Evolutionary conservation across 1,140 invertebrate species (phyloP).

Genomic region (Ceratina australensis): DNA sequence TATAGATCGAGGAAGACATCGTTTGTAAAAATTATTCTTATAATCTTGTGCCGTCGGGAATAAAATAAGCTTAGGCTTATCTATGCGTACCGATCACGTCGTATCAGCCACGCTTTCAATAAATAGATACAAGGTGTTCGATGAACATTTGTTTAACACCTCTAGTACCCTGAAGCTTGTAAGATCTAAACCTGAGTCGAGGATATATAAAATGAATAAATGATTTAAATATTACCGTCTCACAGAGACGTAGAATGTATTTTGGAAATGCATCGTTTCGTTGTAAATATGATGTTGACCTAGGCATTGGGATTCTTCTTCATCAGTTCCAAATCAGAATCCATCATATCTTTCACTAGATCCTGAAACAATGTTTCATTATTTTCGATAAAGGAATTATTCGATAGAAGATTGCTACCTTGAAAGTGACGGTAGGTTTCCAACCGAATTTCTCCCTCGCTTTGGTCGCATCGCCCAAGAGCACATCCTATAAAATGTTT

Average conservation of each 20-base stretch:
- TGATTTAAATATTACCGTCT: conserved; percentile 28
- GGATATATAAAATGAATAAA: conserved; percentile 20
- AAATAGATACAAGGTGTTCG: too few species aligned
- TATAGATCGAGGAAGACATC: conserved; percentile 36
- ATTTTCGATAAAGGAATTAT: conserved; percentile 25
- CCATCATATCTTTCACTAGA: conserved; percentile 97
- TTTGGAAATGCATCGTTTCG: conserved; percentile 36
- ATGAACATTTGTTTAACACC: too few species aligned
- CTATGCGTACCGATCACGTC: too few species aligned
- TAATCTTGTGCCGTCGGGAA: conserved; percentile 27
- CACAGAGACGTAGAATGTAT: conserved; percentile 34
- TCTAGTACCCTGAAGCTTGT: background rate
- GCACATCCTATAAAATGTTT: conserved; percentile 84
- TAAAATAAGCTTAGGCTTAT: background rate
- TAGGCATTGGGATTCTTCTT: conserved; percentile 93
- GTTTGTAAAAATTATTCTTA: conserved; percentile 18
- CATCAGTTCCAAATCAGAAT: conserved; percentile 96
- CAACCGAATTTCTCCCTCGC: conserved; percentile 92
- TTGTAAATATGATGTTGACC: conserved; percentile 45
- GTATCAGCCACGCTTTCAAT: too few species aligned
- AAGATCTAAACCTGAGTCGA: background rate
- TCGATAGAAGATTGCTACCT: conserved; percentile 75
- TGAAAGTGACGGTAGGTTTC: conserved; percentile 91
- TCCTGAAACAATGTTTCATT: conserved; percentile 80
- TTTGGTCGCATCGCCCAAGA: conserved; percentile 95